Base-by-base conservation (phyloP, 2,888 invertebrate genomes). In the Sphaeridia pumilis region DNA sequence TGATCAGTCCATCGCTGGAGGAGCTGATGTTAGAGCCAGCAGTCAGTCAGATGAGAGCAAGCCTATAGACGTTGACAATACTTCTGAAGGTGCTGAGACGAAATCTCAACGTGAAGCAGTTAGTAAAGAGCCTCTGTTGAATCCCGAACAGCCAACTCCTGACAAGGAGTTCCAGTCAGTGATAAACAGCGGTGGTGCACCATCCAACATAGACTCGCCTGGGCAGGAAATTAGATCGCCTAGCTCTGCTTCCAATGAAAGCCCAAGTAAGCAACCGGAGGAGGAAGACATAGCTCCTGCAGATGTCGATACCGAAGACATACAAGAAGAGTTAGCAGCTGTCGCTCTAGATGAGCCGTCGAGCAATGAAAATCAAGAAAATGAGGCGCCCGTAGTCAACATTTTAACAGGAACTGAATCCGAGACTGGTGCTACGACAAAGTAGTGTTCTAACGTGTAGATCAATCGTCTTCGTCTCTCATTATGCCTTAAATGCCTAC, bases 131-230 rank as follows among this genome's bases (percentile, higher is more conserved):
- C 38, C 38, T 38, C 17, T 38, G 17, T 17, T 38, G 38, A 38
- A 38, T 38, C 41, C 50, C 26, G 61, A 61, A 46, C 63, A 59
- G 52, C 56, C 63, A 10, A 63, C 61, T 5, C 63, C 63, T 10
- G 63, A 63, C 35, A 63, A 63, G 46, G 61, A 63, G 50, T 63
- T 63, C 48, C 60, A 60, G 43, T 49, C 59, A n/a, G 59, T 60
- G 27, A 59, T 63, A 36, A 63, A 63, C 36, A 54, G 54, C 34
- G 49, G 45, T 14, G 46, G 35, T 14, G 31, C 25, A 10, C 38
- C 46, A 26, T 26, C 51, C 21, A 49, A 43, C 25, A 25, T 49
- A 14, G 49, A 49, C 43, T 49, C 49, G 17, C 49, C 49, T 17
- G 34, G 25, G 5, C 28, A 20, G 2, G 31, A 28, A 28, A 24